Base-by-base conservation (phyloP, 2,888 invertebrate genomes). In the Cybosia mesomella region DNA sequence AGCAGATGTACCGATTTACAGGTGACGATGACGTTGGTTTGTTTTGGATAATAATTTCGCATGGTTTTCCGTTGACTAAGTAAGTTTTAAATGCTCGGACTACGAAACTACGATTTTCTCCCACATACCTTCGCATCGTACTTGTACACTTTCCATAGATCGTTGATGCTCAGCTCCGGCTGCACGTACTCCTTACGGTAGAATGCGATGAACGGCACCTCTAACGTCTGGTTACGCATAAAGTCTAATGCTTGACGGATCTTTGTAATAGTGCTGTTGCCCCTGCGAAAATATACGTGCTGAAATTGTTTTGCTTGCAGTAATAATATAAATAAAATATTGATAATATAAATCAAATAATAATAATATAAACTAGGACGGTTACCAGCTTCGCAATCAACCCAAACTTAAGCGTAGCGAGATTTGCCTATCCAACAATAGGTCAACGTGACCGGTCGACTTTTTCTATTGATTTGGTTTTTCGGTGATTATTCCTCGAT, bases 181-280 rank as follows among this genome's bases (percentile, higher is more conserved):
- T 98, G 97, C 0, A 99, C 98, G 83, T 99, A 99, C 90, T 99
- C 99, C 90, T 99, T 99, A 34, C 99, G 96, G 89, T 99, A 99
- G 92, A 99, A 99, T 0, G 99, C 98, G 82, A 99, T 99, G 90
- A 99, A 99, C 0, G 99, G 99, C 57, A 99, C 99, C 94, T 99
- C 99, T 77, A 99, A 95, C 61, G 98, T 97, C 85, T 99, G 98
- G 89, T 99, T 99, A 55, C 99, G 95, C 97, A 99, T 99, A 87
- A 99, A 99, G 85, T 99, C 98, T 28, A 99, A 92, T 0, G 98
- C 98, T 89, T 99, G 98, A 59, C 97, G 97, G 64, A 99, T 99
- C 93, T 99, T 99, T n/a, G 96, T 96, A 24, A 98, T 95, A 0
- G 98, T 96, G 73, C 95, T 95, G 89, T 96, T 76, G 91, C 97